phyloP scores from a whole-genome alignment of 92 coral and sea anemone species.

The Desmophyllum pertusum region DNA sequence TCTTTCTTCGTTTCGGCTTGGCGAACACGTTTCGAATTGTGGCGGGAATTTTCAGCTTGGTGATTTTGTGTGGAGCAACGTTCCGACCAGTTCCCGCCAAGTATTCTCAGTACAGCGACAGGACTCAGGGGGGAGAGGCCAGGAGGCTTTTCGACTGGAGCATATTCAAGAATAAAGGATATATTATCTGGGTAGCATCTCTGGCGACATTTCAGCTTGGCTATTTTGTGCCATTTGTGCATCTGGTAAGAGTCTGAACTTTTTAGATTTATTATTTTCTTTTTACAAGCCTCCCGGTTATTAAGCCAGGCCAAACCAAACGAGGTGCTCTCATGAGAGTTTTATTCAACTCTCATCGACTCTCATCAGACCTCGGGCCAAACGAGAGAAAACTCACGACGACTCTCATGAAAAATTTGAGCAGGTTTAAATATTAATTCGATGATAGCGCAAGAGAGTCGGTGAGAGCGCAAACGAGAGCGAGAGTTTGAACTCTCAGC shows the following conservation, averaged over 20 bases:
- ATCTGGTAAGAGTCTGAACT: constrained; percentile 72
- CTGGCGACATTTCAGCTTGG: constrained; percentile 87
- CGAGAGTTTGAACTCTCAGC: too few relatives aligned
- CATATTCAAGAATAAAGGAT: constrained; percentile 85
- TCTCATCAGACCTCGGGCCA: too few relatives aligned
- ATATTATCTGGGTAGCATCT: constrained; percentile 73
- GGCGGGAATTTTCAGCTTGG: constrained; percentile 65
- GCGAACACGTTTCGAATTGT: constrained; percentile 68
- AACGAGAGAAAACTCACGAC: too few relatives aligned
- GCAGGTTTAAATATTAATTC: too few relatives aligned
- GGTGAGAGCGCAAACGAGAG: too few relatives aligned
- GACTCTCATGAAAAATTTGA: too few relatives aligned
- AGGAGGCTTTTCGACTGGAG: constrained; percentile 80
- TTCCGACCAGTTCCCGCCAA: constrained; percentile 73
- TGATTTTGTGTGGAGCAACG: constrained; percentile 71
- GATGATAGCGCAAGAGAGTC: too few relatives aligned
- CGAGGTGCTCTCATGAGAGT: too few relatives aligned
- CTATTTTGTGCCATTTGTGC: constrained; percentile 95
- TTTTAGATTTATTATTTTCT: background rate
- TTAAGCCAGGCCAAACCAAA: too few relatives aligned
- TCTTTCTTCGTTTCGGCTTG: constrained; percentile 60
- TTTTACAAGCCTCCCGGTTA: too few relatives aligned
- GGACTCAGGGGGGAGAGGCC: constrained; percentile 24
- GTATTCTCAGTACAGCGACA: constrained; percentile 40
- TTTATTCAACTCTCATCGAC: too few relatives aligned